Base-by-base conservation (phyloP, 2,888 invertebrate genomes). In the Tetragonula carbonaria region DNA sequence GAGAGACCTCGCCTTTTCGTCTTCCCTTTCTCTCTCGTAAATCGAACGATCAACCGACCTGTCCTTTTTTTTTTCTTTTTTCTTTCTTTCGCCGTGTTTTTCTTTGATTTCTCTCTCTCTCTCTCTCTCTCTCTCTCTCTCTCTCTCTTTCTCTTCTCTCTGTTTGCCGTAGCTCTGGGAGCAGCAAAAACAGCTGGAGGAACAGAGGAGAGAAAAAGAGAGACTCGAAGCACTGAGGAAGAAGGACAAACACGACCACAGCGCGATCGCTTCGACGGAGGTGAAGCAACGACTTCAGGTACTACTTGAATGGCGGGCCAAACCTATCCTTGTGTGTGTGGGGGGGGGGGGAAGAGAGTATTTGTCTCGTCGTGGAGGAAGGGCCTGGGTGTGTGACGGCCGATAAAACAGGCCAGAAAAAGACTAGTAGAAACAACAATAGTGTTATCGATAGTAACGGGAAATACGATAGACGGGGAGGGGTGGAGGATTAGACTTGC, bases 241-340 rank as follows among this genome's bases (percentile, higher is more conserved):
- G 95, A 98, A 99, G 95, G 98, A 98, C 95, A 98, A 98, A 95
- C 97, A 98, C 94, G 98, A 98, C 95, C 98, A 98, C 95, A 98
- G 98, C 95, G 99, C 99, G 79, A 97, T 98, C 93, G 99, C 99
- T 88, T 99, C 99, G 88, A 97, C 98, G 38, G 99, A 99, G 95
- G 99, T 99, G 93, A 99, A 99, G 95, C 98, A 98, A 95, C 98
- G 98, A 93, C 96, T 99, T 91, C 98, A 98, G 96, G 98, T 97
- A 85, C 33, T 97, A 85, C 33, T 50, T 74, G 14, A 33, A 62
- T 4, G 57, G 28, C 18, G 33, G 33, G 0, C 55, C 38, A 38
- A 62, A n/a, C 14, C 4, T n/a, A 2, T 51, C n/a, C 28, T 8
- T 45, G 8, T 45, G 45, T 45, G 51, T 16, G 51, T 16, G 14